These are phyloP conservation scores for Polydrusus pterygomalis DNA, from an alignment of 2,888 invertebrate species.

Conservation along the genomic window DNA sequence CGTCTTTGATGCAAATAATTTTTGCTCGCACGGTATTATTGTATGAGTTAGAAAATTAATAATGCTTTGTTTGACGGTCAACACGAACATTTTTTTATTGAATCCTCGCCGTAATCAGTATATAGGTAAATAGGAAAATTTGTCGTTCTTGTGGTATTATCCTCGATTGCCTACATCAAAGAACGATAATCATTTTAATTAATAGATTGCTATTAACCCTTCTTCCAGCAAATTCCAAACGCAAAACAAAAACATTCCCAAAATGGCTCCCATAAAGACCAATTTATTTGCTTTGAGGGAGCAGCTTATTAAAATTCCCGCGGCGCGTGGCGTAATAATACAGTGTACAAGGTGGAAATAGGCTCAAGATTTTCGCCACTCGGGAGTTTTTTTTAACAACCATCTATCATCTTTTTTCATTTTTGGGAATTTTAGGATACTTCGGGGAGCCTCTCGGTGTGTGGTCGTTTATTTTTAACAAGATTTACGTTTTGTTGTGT, in stretches of 20 bases:
- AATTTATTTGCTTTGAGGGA: constrained; percentile 14
- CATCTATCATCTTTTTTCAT: constrained; percentile 26
- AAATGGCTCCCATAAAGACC: constrained; percentile 18
- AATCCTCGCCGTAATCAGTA: too few relatives aligned
- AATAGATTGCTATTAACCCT: not conserved
- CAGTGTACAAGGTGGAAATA: constrained; percentile 21
- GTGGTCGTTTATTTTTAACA: constrained; percentile 2
- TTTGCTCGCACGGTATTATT: too few relatives aligned
- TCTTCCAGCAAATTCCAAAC: not conserved
- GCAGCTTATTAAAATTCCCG: constrained; percentile 23
- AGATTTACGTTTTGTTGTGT: constrained; percentile 1
- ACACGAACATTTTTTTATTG: too few relatives aligned
- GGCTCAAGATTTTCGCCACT: constrained; percentile 16
- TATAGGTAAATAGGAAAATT: too few relatives aligned
- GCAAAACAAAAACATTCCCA: constrained; percentile 21
- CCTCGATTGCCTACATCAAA: not conserved
- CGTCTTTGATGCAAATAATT: too few relatives aligned
- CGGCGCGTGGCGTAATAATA: constrained; percentile 11
- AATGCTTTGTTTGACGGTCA: too few relatives aligned
- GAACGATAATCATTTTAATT: not conserved
- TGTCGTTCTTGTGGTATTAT: not conserved
- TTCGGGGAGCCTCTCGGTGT: not conserved
- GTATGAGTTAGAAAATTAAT: too few relatives aligned
- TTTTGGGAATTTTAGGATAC: constrained; percentile 19
- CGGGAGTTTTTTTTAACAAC: constrained; percentile 8